These are phyloP conservation scores for Zapornia atra DNA, from an alignment of 2,113 vertebrate genomes.

Conservation along the genomic window DNA sequence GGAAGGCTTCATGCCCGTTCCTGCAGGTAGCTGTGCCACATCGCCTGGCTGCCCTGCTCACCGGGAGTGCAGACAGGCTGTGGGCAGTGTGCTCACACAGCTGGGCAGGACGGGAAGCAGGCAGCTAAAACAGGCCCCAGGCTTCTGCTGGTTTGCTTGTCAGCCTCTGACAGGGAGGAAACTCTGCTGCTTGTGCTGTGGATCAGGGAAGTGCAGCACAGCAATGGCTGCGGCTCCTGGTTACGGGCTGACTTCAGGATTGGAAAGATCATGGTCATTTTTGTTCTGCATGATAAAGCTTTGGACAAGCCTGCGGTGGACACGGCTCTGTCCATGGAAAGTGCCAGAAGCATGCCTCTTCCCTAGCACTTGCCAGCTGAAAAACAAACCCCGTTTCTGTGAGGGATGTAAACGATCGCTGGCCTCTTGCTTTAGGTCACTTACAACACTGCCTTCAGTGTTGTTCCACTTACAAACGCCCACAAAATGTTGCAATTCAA, in stretches of 20 bases:
- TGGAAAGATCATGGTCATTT: neutral
- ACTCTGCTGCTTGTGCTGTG: fast-evolving
- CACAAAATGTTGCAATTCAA: slow-evolving; percentile 11
- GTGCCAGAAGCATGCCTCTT: neutral
- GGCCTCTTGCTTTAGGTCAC: neutral
- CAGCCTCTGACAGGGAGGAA: fast-evolving
- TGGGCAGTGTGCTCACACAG: neutral
- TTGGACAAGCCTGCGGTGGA: neutral
- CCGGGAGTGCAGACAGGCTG: too few relatives aligned
- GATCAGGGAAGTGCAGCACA: neutral
- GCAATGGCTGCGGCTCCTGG: neutral
- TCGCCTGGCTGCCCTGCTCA: neutral
- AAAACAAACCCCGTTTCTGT: neutral
- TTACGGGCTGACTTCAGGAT: neutral
- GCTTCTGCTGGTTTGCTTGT: neutral
- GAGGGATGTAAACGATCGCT: neutral
- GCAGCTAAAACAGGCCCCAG: neutral
- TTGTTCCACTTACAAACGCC: neutral
- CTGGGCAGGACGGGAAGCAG: neutral
- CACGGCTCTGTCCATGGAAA: neutral
- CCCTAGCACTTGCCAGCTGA: neutral
- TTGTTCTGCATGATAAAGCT: neutral
- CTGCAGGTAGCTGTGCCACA: neutral
- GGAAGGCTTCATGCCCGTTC: fast-evolving
- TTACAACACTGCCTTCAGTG: neutral